Evolutionary conservation across 2,797 vertebrate genomes (phyloP), one percentile per base, ranked within the genome.

Genomic region (Hylomyscus alleni): DNA sequence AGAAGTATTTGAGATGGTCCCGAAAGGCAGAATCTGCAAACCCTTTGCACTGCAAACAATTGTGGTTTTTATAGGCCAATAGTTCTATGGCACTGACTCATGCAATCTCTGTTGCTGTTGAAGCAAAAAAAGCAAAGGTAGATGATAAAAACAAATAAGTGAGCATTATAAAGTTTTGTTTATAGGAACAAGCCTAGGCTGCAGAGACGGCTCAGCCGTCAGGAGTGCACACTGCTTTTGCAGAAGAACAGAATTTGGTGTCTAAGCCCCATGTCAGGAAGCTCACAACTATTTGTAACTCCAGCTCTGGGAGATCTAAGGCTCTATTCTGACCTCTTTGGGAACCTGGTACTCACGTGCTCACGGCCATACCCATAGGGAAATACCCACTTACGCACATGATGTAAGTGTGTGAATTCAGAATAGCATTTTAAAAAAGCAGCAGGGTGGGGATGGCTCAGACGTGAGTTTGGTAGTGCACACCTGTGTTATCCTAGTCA

Each of bases 1-100:
- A 87, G 44, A 37, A 92, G 12, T 94, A 90, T 87, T 82, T 91
- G 47, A 90, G 86, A 44, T 90, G 7, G 90, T 85, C 80, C 84
- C 78, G 4, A 54, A 37, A 1, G 81, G 47, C 56, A 83, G 56
- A 86, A 20, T 84, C 29, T 67, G 80, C 65, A 91, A 31, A 37
- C 40, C 84, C 84, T 94, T 65, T 86, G 56, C 22, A n/a, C 37
- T 80, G 4, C 91, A 91, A 95, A 86, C 91, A 93, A 75, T 89
- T 97, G 65, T 72, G 54, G 22, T 8, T 56, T 93, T 69, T 87
- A 3, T 17, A 78, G 9, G 44, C 29, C 12, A 20, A 15, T 7
- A 34, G n/a, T 69, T 40, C 73, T 50, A 1, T 87, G 58, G 31
- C 6, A 81, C 60, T 22, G 73, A 56, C 73, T 92, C 50, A 56